Evolutionary conservation across 1,140 invertebrate genomes (phyloP), one percentile per base, ranked within the genome.

Genomic region (Centruroides sculpturatus): DNA sequence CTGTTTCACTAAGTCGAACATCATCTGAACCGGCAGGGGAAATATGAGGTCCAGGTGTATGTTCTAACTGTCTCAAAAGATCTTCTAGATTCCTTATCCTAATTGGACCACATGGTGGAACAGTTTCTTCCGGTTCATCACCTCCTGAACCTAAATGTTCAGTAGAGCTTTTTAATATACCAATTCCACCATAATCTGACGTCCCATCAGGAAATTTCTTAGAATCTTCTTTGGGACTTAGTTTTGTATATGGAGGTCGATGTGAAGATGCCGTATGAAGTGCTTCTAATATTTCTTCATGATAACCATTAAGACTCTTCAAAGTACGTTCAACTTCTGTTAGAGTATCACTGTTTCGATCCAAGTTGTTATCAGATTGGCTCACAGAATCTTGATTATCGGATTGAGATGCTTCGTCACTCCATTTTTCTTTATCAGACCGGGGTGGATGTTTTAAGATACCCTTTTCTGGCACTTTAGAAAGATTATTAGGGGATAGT

Each of bases 11-110:
- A 81, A 90, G 88, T 66, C 90, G 78, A 68, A 92, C 90, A 67
- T 92, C 90, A 71, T 92, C 89, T 9, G 88, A 92, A 65, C 85
- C 87, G 55, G 72, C 70, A 11, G 89, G 88, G 71, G 88, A 92
- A 23, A 65, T 55, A 72, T 91, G 87, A 41, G 41, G 41, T 52
- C 83, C 82, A 48, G 85, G 85, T 72, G 92, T 89, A 71, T 92
- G 86, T 72, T 94, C 89, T 59, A 95, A 75, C 73, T 92, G 88
- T 54, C 89, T 77, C 63, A 94, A 90, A 34, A 95, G 79, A 72
- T 94, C 90, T 73, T 93, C 90, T 58, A 95, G 75, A 71, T 89
- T 94, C 48, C 91, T 80, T 69, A 94, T 93, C 54, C 90, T 80
- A 12, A 77, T 75, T 9, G 75, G 71, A 13, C 71, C 70, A 63